A percentile compares a stretch with the other conserved stretches of the same genome.
Evolutionary conservation across 2,797 vertebrate genomes (phyloP).

Genomic region (Myiotriccus ornatus): DNA sequence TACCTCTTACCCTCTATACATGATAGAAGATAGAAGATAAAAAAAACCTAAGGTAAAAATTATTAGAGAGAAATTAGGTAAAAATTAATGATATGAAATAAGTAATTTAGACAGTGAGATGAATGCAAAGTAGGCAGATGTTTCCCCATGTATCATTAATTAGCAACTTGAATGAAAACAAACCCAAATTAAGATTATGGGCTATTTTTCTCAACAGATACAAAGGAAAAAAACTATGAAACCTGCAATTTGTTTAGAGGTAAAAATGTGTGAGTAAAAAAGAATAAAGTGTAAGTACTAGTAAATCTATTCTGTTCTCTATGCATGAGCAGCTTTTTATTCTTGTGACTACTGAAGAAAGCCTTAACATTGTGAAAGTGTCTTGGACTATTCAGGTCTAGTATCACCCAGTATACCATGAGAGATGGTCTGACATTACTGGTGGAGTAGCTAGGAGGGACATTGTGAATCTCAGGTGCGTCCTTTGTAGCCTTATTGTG

Average conservation of each 20-base stretch:
- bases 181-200: not conserved
- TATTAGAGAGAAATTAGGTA: not conserved
- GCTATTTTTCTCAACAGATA: not conserved
- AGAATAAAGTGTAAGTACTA: not conserved
- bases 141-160: not conserved
- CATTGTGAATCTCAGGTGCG: not conserved
- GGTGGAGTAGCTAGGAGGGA: not conserved
- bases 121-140: not conserved
- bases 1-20: not conserved
- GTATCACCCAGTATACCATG: not conserved
- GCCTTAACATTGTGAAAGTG: not conserved
- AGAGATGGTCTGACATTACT: not conserved
- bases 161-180: not conserved
- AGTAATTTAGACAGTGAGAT: not conserved
- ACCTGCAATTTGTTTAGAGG: not conserved
- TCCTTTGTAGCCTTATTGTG: not conserved
- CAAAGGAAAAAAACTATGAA: not conserved
- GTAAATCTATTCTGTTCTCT: not conserved
- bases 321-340: not conserved
- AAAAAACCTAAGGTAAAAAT: not conserved
- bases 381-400: not conserved
- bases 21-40: not conserved
- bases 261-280: not conserved
- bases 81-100: not conserved
- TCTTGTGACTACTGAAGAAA: not conserved